phyloP scores from a whole-genome alignment of 2,113 vertebrate species.

The Sapayoa aenigma region DNA sequence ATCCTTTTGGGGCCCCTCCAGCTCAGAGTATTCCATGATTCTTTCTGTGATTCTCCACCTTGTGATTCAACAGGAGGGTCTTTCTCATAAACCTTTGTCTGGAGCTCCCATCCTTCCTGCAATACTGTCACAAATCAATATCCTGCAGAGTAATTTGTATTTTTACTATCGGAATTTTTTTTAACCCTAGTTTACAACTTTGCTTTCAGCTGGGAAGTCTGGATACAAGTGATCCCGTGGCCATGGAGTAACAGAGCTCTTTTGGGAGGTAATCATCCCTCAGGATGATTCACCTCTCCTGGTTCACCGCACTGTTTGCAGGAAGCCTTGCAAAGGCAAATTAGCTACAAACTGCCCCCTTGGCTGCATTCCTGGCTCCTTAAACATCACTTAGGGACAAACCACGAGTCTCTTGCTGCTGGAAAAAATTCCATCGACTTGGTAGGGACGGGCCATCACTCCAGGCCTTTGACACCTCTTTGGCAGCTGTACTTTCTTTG shows the following conservation, averaged over 20 bases:
- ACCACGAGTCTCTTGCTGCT: not conserved
- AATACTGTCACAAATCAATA: not conserved
- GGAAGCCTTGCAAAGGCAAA: not conserved
- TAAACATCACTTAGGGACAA: not conserved
- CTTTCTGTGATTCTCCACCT: not conserved
- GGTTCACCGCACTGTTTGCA: not conserved
- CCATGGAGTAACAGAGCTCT: not conserved
- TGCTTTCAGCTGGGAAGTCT: not conserved
- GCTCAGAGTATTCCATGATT: too few species aligned
- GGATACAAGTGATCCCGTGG: not conserved
- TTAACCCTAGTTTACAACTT: not conserved
- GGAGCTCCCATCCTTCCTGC: not conserved
- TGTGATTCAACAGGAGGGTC: rapidly evolving
- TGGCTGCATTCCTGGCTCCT: not conserved
- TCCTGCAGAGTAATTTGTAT: not conserved
- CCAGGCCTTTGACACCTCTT: not conserved
- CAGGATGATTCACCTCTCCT: not conserved
- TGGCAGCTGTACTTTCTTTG: not conserved
- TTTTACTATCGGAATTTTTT: not conserved
- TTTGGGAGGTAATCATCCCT: not conserved
- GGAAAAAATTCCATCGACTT: not conserved
- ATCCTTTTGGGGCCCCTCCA: not conserved
- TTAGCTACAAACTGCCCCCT: not conserved
- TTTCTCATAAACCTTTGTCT: not conserved
- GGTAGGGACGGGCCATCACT: not conserved